Evolutionary conservation across 2,797 vertebrate species (phyloP), one percentile per base, ranked within the genome.

Genomic region (Sebastes itinus): DNA sequence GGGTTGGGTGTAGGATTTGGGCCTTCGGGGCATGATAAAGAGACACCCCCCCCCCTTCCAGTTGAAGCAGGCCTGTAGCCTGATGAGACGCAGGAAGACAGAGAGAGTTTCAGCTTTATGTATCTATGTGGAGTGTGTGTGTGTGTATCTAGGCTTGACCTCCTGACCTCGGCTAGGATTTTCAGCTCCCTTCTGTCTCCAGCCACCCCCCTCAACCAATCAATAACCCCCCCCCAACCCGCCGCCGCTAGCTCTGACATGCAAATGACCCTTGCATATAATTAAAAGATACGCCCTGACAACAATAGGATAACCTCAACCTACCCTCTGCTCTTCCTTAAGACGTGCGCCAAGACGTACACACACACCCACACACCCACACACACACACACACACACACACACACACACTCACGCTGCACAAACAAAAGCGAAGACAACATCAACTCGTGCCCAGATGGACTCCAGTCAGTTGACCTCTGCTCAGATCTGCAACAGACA

Each of bases 231-330:
- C 35, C 38, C 16, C 42, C 16, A 68, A 60, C 60, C 7, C 32
- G 1, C 75, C 2, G 63, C 81, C 70, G 42, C 77, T n/a, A 66
- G 83, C 88, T 80, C 35, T 81, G 82, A 84, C 84, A 95, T 92
- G 92, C 86, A 89, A 93, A 94, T 92, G 60, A 82, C 80, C 69
- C 65, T 74, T 16, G 77, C 88, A 92, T 92, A 80, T 88, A 61
- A 90, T 92, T 91, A 91, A 80, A 90, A 80, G 74, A 83, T 66
- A 88, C 76, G 77, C 61, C 81, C 64, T 32, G 27, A 88, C 69
- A 89, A 88, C 87, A 92, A 92, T 78, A 78, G 82, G 33, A 81
- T 61, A 66, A 72, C 27, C 72, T 76, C 66, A 75, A 16, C 35
- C 82, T 70, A 38, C 72, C 75, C 69, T 30, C 80, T 23, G 54